These are phyloP conservation scores for Pampus argenteus DNA, from an alignment of 2,797 vertebrate genomes.

Conservation along the genomic window DNA sequence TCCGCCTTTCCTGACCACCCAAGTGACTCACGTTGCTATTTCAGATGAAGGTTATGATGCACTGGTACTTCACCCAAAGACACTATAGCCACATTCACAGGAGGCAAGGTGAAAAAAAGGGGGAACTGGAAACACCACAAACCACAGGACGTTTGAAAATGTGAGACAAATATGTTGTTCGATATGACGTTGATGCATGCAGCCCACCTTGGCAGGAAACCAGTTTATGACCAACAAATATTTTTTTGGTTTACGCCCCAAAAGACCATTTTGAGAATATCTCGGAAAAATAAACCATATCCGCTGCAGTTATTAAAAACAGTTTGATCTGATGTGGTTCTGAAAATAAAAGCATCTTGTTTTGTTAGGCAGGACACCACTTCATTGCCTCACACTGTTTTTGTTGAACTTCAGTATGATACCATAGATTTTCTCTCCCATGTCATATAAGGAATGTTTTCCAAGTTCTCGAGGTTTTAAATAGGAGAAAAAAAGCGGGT, in stretches of 20 bases:
- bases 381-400: conserved; percentile 9
- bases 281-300: neutral
- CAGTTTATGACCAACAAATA: neutral
- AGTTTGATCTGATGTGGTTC: conserved; percentile 17
- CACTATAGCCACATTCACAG: conserved; percentile 48
- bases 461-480: conserved; percentile 20
- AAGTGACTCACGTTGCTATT: conserved; percentile 78
- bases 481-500: conserved; percentile 33
- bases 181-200: conserved; percentile 15
- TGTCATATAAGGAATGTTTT: conserved; percentile 21
- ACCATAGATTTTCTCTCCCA: neutral
- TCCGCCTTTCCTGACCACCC: conserved; percentile 61
- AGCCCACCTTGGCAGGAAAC: neutral
- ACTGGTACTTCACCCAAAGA: conserved; percentile 46
- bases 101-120: conserved; percentile 59
- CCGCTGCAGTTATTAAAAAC: neutral
- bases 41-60: conserved; percentile 52
- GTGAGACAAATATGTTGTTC: conserved; percentile 31
- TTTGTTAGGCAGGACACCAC: conserved; percentile 14
- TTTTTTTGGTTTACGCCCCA: conserved; percentile 10
- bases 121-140: conserved; percentile 66
- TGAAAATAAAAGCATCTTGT: conserved; percentile 29
- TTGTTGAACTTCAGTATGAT: neutral
- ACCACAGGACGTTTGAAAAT: conserved; percentile 54
- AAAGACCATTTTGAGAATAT: conserved; percentile 8